Percentiles rank a stretch among this genome's conserved stretches.
Conservation (phyloP, 2,797 vertebrate species). For the Xenops minutus region DNA sequence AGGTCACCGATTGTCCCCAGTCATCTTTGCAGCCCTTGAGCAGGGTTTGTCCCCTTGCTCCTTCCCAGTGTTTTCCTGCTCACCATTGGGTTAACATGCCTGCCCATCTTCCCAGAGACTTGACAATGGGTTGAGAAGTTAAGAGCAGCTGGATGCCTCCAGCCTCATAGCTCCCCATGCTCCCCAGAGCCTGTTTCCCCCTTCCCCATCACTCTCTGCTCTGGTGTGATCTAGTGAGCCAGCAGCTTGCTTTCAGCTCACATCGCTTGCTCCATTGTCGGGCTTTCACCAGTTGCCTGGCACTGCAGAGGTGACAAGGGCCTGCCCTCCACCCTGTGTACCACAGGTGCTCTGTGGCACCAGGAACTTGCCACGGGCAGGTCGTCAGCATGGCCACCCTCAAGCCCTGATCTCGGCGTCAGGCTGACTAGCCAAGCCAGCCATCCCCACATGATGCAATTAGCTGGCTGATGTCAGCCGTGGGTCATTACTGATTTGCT, state of each 20-base stretch:
- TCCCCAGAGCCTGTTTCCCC: neutral
- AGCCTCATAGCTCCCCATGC: accelerated
- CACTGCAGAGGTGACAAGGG: neutral
- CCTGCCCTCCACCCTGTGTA: accelerated
- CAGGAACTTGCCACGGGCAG: accelerated
- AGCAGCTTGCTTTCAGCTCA: neutral
- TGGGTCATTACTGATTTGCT: neutral
- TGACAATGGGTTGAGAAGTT: accelerated
- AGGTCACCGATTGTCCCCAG: neutral
- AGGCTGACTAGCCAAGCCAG: neutral
- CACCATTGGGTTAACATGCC: accelerated
- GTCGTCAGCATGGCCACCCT: accelerated
- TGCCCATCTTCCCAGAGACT: neutral
- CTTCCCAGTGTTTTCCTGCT: neutral
- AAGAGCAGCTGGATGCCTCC: neutral
- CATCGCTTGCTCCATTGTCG: accelerated
- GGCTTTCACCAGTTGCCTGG: neutral
- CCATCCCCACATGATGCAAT: neutral
- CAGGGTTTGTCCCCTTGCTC: neutral
- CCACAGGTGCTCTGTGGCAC: neutral
- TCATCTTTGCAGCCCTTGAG: accelerated
- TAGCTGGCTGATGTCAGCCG: neutral
- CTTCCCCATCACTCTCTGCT: accelerated
- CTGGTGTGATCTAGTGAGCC: neutral
- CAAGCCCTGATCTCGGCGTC: accelerated